Evolutionary conservation across 2,888 invertebrate species (phyloP).

Genomic region (Gari tellinella): DNA sequence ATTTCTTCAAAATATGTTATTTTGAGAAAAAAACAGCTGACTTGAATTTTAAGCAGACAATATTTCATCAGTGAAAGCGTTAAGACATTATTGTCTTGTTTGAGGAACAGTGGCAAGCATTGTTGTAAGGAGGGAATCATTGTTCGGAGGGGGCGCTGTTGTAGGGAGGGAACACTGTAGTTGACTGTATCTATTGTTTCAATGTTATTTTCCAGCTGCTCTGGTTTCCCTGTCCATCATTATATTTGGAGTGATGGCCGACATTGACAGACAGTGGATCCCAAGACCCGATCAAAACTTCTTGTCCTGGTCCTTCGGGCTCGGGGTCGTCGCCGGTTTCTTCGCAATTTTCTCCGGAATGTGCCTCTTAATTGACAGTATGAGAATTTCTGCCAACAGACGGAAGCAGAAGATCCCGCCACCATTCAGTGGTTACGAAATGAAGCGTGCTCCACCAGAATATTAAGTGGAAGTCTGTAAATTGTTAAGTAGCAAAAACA

Average conservation of each 20-base stretch:
- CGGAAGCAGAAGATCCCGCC: constrained; percentile 40
- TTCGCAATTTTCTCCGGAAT: constrained; percentile 74
- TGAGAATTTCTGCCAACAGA: constrained; percentile 35
- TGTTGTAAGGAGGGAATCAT: no score
- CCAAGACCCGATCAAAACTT: constrained; percentile 97
- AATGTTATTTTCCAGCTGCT: constrained; percentile 87
- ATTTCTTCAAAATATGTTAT: no score
- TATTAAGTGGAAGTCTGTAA: constrained; percentile 25
- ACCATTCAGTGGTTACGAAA: constrained; percentile 51
- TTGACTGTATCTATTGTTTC: no score
- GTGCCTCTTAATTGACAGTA: constrained; percentile 70
- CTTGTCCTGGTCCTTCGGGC: constrained; percentile 96
- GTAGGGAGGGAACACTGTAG: no score
- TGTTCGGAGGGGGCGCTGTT: no score
- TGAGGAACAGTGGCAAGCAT: no score
- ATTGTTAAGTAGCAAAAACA: not conserved
- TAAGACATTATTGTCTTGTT: no score
- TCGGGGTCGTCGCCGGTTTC: constrained; percentile 90
- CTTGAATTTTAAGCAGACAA: no score
- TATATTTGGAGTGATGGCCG: constrained; percentile 94
- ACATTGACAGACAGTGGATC: constrained; percentile 89
- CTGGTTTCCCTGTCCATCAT: constrained; percentile 88
- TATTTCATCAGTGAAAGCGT: no score
- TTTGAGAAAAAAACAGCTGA: no score
- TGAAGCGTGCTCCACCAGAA: constrained; percentile 51